Conservation (phyloP, 1,140 invertebrate species). For the Aphelenchoides fujianensis region DNA sequence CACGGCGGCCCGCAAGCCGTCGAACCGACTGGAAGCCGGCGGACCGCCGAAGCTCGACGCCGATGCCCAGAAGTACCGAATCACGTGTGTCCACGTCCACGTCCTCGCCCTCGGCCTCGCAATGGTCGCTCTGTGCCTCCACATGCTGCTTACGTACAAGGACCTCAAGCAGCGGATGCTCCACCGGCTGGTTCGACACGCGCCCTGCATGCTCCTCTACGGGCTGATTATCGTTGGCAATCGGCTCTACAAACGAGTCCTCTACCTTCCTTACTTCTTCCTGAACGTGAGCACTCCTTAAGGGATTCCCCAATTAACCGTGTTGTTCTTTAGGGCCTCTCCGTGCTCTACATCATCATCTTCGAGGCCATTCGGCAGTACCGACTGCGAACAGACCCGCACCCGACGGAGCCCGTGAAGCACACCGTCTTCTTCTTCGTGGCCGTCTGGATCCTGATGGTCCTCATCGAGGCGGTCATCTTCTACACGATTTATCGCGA, state of each 20-base stretch:
- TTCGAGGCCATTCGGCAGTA: constrained; percentile 4
- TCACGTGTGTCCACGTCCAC: background rate
- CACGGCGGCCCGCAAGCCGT: background rate
- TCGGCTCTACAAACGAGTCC: background rate
- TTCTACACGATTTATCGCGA: constrained; percentile 5
- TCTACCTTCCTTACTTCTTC: background rate
- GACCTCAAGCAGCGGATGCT: background rate
- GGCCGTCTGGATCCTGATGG: background rate
- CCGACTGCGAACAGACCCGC: background rate
- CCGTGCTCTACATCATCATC: background rate
- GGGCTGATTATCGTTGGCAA: background rate
- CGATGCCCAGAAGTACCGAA: constrained; percentile 2
- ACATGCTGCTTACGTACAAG: background rate
- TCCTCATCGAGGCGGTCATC: constrained; percentile 3
- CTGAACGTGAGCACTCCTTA: background rate
- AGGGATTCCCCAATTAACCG: background rate
- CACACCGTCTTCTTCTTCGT: background rate
- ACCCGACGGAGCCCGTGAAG: background rate
- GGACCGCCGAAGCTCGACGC: background rate
- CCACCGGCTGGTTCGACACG: background rate
- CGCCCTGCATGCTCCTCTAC: background rate
- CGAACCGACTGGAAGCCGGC: background rate
- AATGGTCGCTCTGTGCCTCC: background rate
- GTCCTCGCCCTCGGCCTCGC: background rate
- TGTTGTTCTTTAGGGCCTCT: background rate